A percentile compares a stretch with the other conserved stretches of the same genome.
Evolutionary conservation across 2,797 vertebrate genomes (phyloP).

Genomic region (Lepilemur septentrionalis): DNA sequence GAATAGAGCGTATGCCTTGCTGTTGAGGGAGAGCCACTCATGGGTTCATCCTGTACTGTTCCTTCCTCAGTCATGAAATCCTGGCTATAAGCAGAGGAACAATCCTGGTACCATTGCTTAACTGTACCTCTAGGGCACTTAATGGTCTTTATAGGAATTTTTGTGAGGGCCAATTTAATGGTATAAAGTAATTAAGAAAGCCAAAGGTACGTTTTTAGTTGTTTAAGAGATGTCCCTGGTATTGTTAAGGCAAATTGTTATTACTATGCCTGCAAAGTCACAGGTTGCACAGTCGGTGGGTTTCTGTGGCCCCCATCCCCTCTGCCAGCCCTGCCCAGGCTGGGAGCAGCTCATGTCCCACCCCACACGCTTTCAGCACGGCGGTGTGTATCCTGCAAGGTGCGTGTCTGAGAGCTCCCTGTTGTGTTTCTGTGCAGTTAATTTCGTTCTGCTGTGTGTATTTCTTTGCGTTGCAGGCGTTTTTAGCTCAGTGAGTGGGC

Average conservation of each 20-base stretch:
- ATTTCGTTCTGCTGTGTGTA: neutral
- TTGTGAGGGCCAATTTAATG: neutral
- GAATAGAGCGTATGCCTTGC: neutral
- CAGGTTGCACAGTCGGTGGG: neutral
- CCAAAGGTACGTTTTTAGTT: neutral
- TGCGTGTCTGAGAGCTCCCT: neutral
- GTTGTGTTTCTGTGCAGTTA: neutral
- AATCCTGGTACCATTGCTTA: neutral
- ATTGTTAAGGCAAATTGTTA: neutral
- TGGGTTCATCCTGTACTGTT: neutral
- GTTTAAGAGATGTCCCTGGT: neutral
- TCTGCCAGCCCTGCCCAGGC: neutral
- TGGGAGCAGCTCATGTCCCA: neutral
- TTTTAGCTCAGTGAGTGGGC: neutral
- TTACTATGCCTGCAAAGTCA: too few species aligned
- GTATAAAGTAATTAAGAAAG: neutral
- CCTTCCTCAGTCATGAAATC: neutral
- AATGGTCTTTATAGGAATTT: neutral
- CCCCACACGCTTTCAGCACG: fast-evolving
- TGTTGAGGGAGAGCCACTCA: neutral
- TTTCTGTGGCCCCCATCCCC: neutral
- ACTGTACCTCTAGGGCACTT: neutral
- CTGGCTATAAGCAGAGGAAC: neutral
- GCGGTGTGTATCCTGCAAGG: neutral
- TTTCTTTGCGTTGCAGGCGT: neutral